These are phyloP conservation scores for Austrolebias charrua DNA, from an alignment of 2,797 vertebrate species.

Conservation along the genomic window DNA sequence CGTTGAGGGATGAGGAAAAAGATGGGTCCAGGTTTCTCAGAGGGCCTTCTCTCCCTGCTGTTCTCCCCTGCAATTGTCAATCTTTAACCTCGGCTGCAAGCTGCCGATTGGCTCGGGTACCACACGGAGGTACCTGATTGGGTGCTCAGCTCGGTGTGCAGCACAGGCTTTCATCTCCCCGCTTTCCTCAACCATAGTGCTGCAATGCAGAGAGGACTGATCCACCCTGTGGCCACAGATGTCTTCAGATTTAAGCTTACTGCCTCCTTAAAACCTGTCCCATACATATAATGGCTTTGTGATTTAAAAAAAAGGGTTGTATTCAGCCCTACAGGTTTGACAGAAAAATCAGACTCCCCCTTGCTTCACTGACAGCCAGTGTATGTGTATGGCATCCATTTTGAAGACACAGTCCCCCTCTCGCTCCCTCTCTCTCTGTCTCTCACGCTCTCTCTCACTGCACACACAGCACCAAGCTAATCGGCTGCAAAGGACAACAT, in stretches of 20 bases:
- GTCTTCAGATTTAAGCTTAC: conserved; percentile 53
- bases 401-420: conserved; percentile 65
- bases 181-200: conserved; percentile 88
- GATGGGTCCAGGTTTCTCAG: conserved; percentile 95
- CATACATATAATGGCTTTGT: conserved; percentile 20
- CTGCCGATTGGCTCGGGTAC: conserved; percentile 86
- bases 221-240: conserved; percentile 57
- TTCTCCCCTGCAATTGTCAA: conserved; percentile 90
- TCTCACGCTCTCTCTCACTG: conserved; percentile 35
- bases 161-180: conserved; percentile 85
- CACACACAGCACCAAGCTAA: conserved; percentile 56
- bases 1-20: conserved; percentile 87
- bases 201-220: conserved; percentile 95
- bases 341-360: conserved; percentile 63
- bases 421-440: conserved; percentile 15
- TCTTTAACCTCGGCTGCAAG: conserved; percentile 91
- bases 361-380: conserved; percentile 48
- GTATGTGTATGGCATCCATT: conserved; percentile 73
- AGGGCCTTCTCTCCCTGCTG: conserved; percentile 89
- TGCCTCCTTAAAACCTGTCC: conserved; percentile 41
- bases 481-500: conserved; percentile 56
- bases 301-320: conserved; percentile 45
- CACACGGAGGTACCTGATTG: conserved; percentile 84
- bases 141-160: conserved; percentile 79
- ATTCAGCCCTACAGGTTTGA: conserved; percentile 46